phyloP scores from a whole-genome alignment of 1,140 invertebrate genomes.

The Lutraria rhynchaena region DNA sequence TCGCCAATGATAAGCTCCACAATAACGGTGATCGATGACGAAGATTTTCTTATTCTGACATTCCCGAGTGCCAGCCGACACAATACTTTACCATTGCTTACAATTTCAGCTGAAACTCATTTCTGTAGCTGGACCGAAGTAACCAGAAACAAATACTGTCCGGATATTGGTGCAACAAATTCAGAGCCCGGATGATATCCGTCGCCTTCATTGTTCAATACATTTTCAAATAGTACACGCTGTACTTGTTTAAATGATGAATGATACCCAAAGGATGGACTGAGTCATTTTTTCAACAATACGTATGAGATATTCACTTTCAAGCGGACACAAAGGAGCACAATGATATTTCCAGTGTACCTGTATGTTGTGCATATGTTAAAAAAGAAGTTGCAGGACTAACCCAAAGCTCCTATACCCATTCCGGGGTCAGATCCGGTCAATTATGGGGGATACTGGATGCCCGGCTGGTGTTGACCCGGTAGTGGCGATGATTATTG shows the following conservation, averaged over 20 bases:
- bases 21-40: constrained; percentile 19
- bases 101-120: constrained; percentile 28
- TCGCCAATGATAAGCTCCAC: neutral
- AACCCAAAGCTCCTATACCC: constrained; percentile 48
- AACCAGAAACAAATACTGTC: constrained; percentile 27
- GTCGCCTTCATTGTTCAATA: constrained; percentile 11
- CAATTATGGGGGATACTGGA: constrained; percentile 57
- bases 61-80: constrained; percentile 6
- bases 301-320: too few relatives aligned
- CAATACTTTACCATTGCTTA: neutral
- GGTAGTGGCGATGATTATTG: too few relatives aligned
- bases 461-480: constrained; percentile 69
- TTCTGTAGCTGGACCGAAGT: constrained; percentile 32
- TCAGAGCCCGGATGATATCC: neutral
- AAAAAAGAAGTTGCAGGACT: constrained; percentile 45
- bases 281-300: too few relatives aligned
- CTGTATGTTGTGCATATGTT: constrained; percentile 58
- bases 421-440: constrained; percentile 46
- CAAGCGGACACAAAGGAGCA: constrained; percentile 63
- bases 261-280: too few relatives aligned
- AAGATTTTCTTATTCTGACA: constrained; percentile 4
- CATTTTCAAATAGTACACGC: constrained; percentile 28
- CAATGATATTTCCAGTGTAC: constrained; percentile 44
- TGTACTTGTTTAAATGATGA: neutral
- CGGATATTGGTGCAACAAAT: constrained; percentile 21